Evolutionary conservation across 2,797 vertebrate genomes (phyloP), one percentile per base, ranked within the genome.

Genomic region (Gallinago solitaria): DNA sequence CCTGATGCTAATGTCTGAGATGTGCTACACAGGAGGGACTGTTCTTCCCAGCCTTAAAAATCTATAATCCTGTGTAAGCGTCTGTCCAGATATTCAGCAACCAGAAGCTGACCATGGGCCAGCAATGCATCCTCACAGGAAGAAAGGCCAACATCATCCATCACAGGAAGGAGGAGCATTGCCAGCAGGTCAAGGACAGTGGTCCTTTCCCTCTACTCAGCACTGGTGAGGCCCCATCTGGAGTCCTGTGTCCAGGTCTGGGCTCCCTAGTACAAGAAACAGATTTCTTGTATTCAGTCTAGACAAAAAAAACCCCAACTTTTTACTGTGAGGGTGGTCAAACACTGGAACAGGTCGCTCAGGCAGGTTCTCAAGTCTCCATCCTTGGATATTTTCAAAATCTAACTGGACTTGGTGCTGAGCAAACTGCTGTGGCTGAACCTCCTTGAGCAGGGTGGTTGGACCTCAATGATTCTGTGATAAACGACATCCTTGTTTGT

Each of bases 381-480:
- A 33, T 63, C 30, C 81, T 47, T 53, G 67, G 39, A 30, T 23
- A 16, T 6, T 2, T 18, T 59, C 20, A 82, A 63, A 79, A n/a
- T n/a, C 41, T 0, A 1, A 2, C 65, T 37, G 45, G 41, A 47
- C 4, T 0, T 2, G 11, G 35, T 65, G 37, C 74, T 68, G 60
- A 85, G 71, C 48, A 69, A 35, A 30, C 32, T 24, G 17, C 67
- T 69, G 15, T 6, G 25, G 41, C 71, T 63, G 74, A 35, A 20
- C 33, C 74, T 75, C 70, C 81, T 33, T n/a, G 48, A 68, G 79
- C 35, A 25, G 69, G 17, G 53, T 5, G 32, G 7, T 3, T 57
- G 61, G 48, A 37, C n/a, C 63, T 48, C 75, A 68, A 0, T 4
- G 69, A 32, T 43, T 56, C 61, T 56, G 41, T 54, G 33, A 20